Evolutionary conservation across 2,888 invertebrate genomes (phyloP), one percentile per base, ranked within the genome.

Genomic region (Trimorus sp.): DNA sequence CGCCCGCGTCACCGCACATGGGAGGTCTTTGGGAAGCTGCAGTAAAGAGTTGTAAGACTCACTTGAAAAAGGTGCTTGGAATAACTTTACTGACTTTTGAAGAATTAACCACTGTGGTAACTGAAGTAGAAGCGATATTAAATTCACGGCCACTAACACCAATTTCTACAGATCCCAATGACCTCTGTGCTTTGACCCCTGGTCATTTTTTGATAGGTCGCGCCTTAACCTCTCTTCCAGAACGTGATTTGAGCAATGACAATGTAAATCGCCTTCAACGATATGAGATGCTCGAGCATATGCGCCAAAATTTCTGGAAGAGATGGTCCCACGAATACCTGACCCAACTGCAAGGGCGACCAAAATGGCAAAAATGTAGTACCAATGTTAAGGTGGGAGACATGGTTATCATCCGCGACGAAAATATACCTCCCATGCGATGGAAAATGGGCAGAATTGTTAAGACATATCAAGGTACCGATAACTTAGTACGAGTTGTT

Each of bases 21-120:
- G n/a, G n/a, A n/a, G n/a, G n/a, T n/a, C n/a, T n/a, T n/a, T n/a
- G n/a, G n/a, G n/a, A n/a, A n/a, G n/a, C n/a, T n/a, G n/a, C n/a
- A n/a, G n/a, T n/a, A n/a, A n/a, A n/a, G n/a, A 82, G 80, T 0
- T 83, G 42, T 16, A 60, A 60, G 12, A 54, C 26, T n/a, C 56
- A 36, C 8, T 36, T 56, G n/a, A 40, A 2, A 7, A 45, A 45
- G 42, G n/a, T 54, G 0, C 1, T 15, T 1, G 60, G 45, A 14
- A 1, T 0, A 1, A 45, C 15, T 4, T 16, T 45, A 45, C 14
- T 60, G 5, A 60, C 7, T 16, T 60, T 60, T 60, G 60, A 60
- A 45, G 60, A 60, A 16, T 45, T 60, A 4, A 16, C 15, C 1
- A 45, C 60, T 1, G 5, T 42, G 0, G 45, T 42, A 9, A 36